These are phyloP conservation scores for Fundulus diaphanus DNA, from an alignment of 2,797 vertebrate species.

Conservation along the genomic window DNA sequence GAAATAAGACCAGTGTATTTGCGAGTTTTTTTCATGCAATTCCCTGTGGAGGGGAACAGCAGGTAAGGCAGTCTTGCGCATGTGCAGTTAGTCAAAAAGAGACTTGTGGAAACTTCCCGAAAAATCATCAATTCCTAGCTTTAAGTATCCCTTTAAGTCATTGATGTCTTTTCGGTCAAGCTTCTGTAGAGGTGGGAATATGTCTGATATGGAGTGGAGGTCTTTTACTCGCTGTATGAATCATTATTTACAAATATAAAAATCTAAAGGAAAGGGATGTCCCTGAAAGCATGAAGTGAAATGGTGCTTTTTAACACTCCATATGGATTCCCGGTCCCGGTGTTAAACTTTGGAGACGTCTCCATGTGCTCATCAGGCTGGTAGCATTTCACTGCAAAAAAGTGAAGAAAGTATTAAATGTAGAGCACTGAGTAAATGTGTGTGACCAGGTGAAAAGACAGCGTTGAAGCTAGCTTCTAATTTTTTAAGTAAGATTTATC, in stretches of 20 bases:
- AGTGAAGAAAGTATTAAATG: background rate
- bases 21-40: too few species aligned
- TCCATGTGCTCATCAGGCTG: background rate
- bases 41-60: too few species aligned
- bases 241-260: slow-evolving; percentile 2
- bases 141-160: background rate
- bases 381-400: background rate
- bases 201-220: background rate
- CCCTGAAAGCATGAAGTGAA: background rate
- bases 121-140: too few species aligned
- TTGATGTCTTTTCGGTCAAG: slow-evolving; percentile 5
- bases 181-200: background rate
- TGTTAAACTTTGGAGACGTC: background rate
- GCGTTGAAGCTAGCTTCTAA: background rate
- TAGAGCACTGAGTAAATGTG: background rate
- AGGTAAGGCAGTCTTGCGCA: too few species aligned
- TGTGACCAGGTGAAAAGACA: background rate
- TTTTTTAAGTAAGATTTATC: background rate
- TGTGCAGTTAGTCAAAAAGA: too few species aligned
- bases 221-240: background rate
- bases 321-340: background rate
- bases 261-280: slow-evolving; percentile 6
- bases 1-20: too few species aligned
- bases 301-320: slow-evolving; percentile 1
- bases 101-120: too few species aligned